A percentile compares a stretch with the other conserved stretches of the same genome.
Conservation (phyloP, 2,113 vertebrate species). For the Phylloscopus whistleri region DNA sequence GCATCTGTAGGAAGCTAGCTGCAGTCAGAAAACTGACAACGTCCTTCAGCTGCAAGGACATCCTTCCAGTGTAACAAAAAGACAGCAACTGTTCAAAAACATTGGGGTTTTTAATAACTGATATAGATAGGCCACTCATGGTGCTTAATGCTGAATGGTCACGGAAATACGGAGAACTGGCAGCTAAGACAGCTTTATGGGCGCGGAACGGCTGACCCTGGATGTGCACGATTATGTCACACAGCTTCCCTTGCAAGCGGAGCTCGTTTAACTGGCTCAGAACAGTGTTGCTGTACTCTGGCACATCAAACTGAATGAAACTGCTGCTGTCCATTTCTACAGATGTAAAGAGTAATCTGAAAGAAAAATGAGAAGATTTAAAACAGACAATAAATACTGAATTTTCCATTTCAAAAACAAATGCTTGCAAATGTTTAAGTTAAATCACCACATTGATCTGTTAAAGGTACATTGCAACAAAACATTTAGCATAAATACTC, state of each 20-base stretch:
- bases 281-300: conserved; percentile 97
- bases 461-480: neutral
- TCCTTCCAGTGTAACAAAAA: conserved; percentile 98
- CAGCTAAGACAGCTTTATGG: conserved; percentile 95
- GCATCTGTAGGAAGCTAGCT: conserved; percentile 99
- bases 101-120: conserved; percentile 95
- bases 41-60: conserved; percentile 95
- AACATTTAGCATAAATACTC: neutral
- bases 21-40: conserved; percentile 97
- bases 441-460: neutral
- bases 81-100: conserved; percentile 97
- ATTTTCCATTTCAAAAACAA: neutral
- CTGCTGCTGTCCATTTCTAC: conserved; percentile 96
- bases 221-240: conserved; percentile 98
- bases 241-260: conserved; percentile 94
- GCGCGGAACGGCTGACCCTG: conserved; percentile 96
- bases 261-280: conserved; percentile 96
- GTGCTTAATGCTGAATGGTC: conserved; percentile 96
- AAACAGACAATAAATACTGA: neutral
- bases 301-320: conserved; percentile 98
- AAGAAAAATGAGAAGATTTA: conserved; percentile 41
- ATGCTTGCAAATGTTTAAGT: neutral
- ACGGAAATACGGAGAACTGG: conserved; percentile 96
- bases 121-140: conserved; percentile 98
- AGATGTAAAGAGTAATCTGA: conserved; percentile 68